Evolutionary conservation across 2,888 invertebrate species (phyloP).

Genomic region (Drosophila ezoana): DNA sequence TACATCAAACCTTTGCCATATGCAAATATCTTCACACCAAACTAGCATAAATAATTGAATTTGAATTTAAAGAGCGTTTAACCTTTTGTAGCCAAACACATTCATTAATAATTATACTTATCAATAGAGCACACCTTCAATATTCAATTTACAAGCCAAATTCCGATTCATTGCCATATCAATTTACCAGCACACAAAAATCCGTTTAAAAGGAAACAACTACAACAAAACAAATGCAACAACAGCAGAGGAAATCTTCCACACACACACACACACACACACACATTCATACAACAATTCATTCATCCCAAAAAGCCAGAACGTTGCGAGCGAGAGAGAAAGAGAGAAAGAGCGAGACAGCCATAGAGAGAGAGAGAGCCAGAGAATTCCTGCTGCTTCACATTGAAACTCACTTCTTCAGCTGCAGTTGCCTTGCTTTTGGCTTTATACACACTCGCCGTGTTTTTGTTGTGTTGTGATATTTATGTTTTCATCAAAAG

Average conservation of each 20-base stretch:
- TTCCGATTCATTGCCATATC: constrained; percentile 68
- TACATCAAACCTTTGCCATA: not conserved
- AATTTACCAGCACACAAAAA: constrained; percentile 64
- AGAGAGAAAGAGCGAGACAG: constrained; percentile 16
- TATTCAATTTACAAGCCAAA: constrained; percentile 30
- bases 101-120: constrained; percentile 47
- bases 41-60: constrained; percentile 17
- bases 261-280: constrained; percentile 11
- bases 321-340: constrained; percentile 20
- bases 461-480: constrained; percentile 64
- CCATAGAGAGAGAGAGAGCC: not conserved
- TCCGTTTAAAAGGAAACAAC: constrained; percentile 34
- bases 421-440: constrained; percentile 44
- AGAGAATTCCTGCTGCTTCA: constrained; percentile 43
- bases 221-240: constrained; percentile 18
- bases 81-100: constrained; percentile 2
- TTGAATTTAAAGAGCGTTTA: constrained; percentile 5
- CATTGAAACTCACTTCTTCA: constrained; percentile 44
- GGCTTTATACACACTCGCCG: constrained; percentile 36
- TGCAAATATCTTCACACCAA: constrained; percentile 1
- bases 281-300: constrained; percentile 56
- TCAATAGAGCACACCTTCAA: constrained; percentile 47
- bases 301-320: constrained; percentile 67
- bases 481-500: constrained; percentile 81
- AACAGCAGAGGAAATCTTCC: constrained; percentile 31